Evolutionary conservation across 2,888 invertebrate genomes (phyloP).

Genomic region (Synergus itoensis): DNA sequence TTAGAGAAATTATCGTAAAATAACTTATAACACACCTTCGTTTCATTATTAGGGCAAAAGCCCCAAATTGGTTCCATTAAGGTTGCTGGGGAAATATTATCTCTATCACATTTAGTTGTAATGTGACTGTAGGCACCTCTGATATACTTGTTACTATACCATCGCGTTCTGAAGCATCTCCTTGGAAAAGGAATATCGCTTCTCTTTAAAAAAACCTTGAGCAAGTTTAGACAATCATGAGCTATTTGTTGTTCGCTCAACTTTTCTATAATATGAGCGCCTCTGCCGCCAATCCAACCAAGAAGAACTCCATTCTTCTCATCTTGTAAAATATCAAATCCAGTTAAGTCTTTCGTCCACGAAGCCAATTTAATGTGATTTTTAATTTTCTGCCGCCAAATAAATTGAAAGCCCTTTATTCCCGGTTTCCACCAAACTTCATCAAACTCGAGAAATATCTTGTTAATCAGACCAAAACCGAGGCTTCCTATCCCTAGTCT

Average conservation of each 20-base stretch:
- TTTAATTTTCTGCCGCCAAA: constrained; percentile 76
- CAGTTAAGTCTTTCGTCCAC: constrained; percentile 83
- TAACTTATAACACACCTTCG: constrained; percentile 17
- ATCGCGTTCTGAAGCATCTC: constrained; percentile 79
- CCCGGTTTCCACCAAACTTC: constrained; percentile 81
- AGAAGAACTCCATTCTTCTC: constrained; percentile 79
- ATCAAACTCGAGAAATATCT: constrained; percentile 84
- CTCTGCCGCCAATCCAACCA: constrained; percentile 84
- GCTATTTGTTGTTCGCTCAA: constrained; percentile 79
- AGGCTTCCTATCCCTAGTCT: constrained; percentile 79
- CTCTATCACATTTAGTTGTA: constrained; percentile 79
- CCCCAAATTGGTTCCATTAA: constrained; percentile 78
- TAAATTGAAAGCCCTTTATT: constrained; percentile 81
- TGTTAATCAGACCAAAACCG: constrained; percentile 84
- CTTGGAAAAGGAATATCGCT: constrained; percentile 78
- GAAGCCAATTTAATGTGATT: constrained; percentile 61
- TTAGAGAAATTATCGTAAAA: neutral
- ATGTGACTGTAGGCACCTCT: constrained; percentile 82
- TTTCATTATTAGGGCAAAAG: constrained; percentile 55
- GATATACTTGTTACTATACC: constrained; percentile 80
- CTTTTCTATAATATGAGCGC: constrained; percentile 81
- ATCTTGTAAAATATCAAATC: constrained; percentile 82
- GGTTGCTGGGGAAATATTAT: constrained; percentile 72
- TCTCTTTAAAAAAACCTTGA: constrained; percentile 79
- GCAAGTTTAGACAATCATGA: constrained; percentile 78